Evolutionary conservation across 2,797 vertebrate genomes (phyloP), one percentile per base, ranked within the genome.

Genomic region (Leptodactylus fallax): DNA sequence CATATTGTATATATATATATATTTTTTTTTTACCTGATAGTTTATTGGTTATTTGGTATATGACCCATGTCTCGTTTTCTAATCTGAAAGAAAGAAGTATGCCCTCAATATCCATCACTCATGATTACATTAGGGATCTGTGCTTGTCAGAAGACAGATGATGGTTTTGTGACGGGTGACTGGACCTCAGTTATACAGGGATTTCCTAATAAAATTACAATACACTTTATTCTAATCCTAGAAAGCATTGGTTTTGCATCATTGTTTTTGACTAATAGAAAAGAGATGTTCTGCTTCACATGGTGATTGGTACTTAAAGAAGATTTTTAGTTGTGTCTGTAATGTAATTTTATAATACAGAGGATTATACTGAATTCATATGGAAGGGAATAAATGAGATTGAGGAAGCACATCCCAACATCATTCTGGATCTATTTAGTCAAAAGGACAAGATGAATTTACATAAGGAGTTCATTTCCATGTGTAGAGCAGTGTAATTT

Each of bases 171-270:
- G 77, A 72, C 23, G 87, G 72, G 21, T 80, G 63, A 80, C 79
- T 71, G 49, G 65, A 45, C 79, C 47, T 60, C 49, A 17, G 8
- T 69, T 86, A 51, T 79, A 60, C 36, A 82, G 83, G 78, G 74
- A 76, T 86, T 86, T 76, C 72, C 72, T 78, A 86, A 82, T 82
- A 86, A 78, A 82, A 89, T 89, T 85, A 81, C 78, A 71, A 45
- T 71, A 83, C 49, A 65, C 21, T 69, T 83, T 27, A 83, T 89
- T 86, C 61, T 53, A 86, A 86, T 86, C 36, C 79, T 77, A 71
- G 79, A 79, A 79, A 79, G 61, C 77, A 79, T 86, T 83, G 47
- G 51, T 58, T 89, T 81, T 77, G 79, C 87, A 71, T 86, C 58
- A 77, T 78, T 71, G 81, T 87, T 72, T 71, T 74, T 27, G 74